Conservation (phyloP, 2,888 invertebrate species). For the Eristalinus sepulchralis region DNA sequence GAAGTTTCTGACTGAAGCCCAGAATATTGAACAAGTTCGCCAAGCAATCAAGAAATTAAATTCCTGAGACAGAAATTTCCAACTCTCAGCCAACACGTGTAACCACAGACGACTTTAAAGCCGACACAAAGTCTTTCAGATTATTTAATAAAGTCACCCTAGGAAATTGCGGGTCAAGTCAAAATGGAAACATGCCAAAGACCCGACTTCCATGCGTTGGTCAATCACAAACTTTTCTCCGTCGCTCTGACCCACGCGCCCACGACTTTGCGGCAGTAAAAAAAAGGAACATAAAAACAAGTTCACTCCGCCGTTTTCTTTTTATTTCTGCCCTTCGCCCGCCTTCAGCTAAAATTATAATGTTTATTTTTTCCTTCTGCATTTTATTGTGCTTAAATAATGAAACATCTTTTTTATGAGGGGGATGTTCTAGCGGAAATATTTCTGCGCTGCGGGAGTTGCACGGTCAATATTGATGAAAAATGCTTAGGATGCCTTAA, state of each 20-base stretch:
- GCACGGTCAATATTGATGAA: neutral
- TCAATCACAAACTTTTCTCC: neutral
- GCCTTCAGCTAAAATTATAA: neutral
- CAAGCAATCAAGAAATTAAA: neutral
- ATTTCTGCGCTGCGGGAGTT: neutral
- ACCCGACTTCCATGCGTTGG: neutral
- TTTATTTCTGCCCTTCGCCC: no score
- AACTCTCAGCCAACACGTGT: neutral
- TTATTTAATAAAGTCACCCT: neutral
- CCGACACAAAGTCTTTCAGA: neutral
- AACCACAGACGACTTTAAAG: neutral
- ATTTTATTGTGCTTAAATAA: neutral
- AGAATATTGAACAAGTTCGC: no score
- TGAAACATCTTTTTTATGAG: neutral
- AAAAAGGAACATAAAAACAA: neutral
- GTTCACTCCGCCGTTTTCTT: neutral
- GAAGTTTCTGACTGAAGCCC: no score
- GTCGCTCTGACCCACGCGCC: neutral
- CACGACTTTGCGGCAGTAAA: neutral
- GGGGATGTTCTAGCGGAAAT: neutral
- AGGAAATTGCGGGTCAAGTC: neutral
- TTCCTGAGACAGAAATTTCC: neutral
- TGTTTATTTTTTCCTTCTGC: neutral
- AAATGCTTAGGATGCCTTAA: neutral
- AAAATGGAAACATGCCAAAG: neutral